Base-by-base conservation (phyloP, 2,113 vertebrate genomes). In the Rhegmatorhina hoffmannsi region DNA sequence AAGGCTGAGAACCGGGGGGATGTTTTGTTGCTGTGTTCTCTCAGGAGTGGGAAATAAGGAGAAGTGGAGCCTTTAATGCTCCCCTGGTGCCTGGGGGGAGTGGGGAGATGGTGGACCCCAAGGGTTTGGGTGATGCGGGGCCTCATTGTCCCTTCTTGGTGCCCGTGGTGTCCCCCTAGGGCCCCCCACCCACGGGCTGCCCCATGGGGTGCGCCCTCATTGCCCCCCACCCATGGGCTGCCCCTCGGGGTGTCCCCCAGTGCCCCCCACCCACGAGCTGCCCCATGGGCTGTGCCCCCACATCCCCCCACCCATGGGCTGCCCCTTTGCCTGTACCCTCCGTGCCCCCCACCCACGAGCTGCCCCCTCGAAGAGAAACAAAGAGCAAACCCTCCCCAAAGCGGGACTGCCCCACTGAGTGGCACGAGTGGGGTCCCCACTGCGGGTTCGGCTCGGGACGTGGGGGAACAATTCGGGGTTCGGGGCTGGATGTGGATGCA, bases 31-130 rank as follows among this genome's bases (percentile, higher is more conserved):
- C 2, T 8, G 0, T 53, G 18, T 62, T 21, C 56, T 38, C 2
- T 1, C 4, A 4, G 33, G 38, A 46, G 10, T 8, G 59, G 17
- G 21, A 56, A 59, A 59, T n/a, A 11, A 15, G 40, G 18, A 5
- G 2, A n/a, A 44, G 2, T 1, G 1, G n/a, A 55, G 12, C 13
- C 0, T 34, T 64, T 60, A 31, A 5, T 3, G 36, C 18, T 40
- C 3, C 9, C 33, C 14, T 6, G 15, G 25, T 18, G 36, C 5
- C 38, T 53, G 19, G 7, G n/a, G 55, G 33, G 29, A 52, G 12
- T 7, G 18, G 21, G 38, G 70, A 36, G 46, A 33, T 4, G 66
- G 12, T 43, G 40, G 40, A 43, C 40, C 40, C 40, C 40, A 15
- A 43, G 14, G 40, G 40, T 40, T 40, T 40, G 40, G 33, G 33